Percentiles rank a stretch among this genome's conserved stretches.
These are phyloP conservation scores for Heloderma charlesbogerti DNA, from an alignment of 2,113 vertebrate genomes.

Conservation along the genomic window DNA sequence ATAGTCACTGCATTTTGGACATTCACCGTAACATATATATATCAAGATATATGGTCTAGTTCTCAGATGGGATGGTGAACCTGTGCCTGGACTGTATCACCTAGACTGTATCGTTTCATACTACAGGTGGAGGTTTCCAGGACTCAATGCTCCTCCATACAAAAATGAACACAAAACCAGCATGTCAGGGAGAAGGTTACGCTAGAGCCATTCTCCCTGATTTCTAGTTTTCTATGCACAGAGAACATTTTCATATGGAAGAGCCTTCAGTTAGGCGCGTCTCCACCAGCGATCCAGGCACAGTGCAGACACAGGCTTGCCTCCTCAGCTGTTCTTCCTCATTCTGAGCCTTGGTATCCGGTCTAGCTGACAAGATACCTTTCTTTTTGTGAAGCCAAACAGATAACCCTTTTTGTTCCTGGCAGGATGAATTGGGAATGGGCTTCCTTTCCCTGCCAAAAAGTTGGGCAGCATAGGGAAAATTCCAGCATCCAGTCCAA, in stretches of 20 bases:
- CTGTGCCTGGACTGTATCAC: background rate
- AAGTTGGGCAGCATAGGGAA: background rate
- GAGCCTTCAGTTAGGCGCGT: background rate
- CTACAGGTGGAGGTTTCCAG: too few relatives aligned
- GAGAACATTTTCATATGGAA: background rate
- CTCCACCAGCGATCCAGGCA: background rate
- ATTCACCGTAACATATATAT: background rate
- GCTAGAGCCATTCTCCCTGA: background rate
- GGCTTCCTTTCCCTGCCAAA: background rate
- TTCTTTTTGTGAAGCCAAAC: background rate
- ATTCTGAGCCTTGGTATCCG: background rate
- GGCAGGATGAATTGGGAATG: rapidly evolving
- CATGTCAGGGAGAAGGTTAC: background rate
- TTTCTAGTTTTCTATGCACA: background rate
- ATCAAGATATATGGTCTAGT: background rate
- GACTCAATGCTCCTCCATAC: background rate
- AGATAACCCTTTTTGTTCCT: background rate
- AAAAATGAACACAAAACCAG: background rate
- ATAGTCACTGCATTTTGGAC: background rate
- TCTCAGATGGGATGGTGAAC: background rate
- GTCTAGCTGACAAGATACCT: background rate
- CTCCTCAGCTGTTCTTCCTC: background rate
- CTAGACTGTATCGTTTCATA: background rate
- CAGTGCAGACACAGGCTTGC: too few relatives aligned
- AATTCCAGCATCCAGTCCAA: background rate